Percentiles rank a stretch among this genome's conserved stretches.
Evolutionary conservation across 2,113 vertebrate species (phyloP).

Genomic region (Psephotus haematonotus): DNA sequence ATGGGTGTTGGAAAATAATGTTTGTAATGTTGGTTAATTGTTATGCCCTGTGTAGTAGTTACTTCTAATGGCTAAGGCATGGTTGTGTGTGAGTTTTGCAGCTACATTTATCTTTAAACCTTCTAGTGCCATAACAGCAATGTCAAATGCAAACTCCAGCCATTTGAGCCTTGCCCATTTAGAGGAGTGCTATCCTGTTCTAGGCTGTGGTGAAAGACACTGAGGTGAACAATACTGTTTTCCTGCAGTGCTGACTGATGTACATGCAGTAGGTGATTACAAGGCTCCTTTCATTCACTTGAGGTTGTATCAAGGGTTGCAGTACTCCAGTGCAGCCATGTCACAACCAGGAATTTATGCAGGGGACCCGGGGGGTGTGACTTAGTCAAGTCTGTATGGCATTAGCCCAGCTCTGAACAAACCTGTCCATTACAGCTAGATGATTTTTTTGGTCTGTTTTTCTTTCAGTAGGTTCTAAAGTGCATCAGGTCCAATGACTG

Average conservation of each 20-base stretch:
- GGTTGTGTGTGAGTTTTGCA: neutral
- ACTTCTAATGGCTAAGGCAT: neutral
- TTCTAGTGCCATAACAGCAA: rapidly evolving
- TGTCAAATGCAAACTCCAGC: neutral
- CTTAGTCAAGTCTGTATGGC: rapidly evolving
- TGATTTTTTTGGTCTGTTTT: neutral
- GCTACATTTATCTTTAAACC: neutral
- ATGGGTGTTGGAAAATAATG: neutral
- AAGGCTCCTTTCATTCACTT: neutral
- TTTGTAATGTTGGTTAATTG: neutral
- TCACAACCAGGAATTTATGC: neutral
- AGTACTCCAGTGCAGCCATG: neutral
- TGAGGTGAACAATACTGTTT: neutral
- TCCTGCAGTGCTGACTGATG: neutral
- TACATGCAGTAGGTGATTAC: rapidly evolving
- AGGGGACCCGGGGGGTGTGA: rapidly evolving
- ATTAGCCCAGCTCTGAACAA: neutral
- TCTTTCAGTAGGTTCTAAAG: neutral
- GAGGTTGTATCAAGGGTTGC: no score
- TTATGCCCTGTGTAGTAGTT: neutral
- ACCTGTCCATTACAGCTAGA: rapidly evolving
- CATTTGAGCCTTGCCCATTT: rapidly evolving
- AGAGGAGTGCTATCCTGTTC: neutral
- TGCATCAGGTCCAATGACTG: neutral
- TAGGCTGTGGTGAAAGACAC: rapidly evolving